These are phyloP conservation scores for Monochamus saltuarius DNA, from an alignment of 1,140 invertebrate genomes.

Conservation along the genomic window DNA sequence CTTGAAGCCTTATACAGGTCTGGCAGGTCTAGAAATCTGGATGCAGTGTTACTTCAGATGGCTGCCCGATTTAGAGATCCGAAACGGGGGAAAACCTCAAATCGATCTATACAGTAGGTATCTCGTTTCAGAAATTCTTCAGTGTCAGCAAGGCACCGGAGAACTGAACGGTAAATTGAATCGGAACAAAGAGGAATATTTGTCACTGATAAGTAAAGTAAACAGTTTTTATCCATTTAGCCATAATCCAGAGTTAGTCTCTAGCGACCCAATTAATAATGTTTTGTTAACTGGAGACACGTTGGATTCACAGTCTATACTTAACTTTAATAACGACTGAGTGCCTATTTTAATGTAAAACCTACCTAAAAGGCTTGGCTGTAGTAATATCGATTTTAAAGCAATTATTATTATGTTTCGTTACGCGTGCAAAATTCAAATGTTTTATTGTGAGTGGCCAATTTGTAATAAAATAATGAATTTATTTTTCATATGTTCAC, in stretches of 20 bases:
- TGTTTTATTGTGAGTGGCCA: no score
- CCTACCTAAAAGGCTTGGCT: no score
- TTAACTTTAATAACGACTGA: slow-evolving; percentile 44
- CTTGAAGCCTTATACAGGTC: slow-evolving; percentile 56
- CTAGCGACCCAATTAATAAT: slow-evolving; percentile 37
- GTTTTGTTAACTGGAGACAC: slow-evolving; percentile 43
- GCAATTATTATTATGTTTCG: no score
- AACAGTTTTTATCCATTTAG: slow-evolving; percentile 59
- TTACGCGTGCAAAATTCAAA: no score
- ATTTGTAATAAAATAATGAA: no score
- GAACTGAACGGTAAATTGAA: slow-evolving; percentile 38
- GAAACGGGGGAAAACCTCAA: slow-evolving; percentile 71
- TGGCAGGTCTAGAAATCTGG: slow-evolving; percentile 76
- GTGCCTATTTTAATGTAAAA: no score
- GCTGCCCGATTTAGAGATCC: slow-evolving; percentile 79
- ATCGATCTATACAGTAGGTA: slow-evolving; percentile 62
- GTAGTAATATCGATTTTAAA: no score
- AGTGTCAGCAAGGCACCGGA: slow-evolving; percentile 51
- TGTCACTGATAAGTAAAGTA: slow-evolving; percentile 45
- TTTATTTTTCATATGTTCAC: no score
- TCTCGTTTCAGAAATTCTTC: slow-evolving; percentile 59
- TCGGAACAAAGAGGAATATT: slow-evolving; percentile 44
- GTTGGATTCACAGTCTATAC: slow-evolving; percentile 49
- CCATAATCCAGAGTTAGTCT: slow-evolving; percentile 31
- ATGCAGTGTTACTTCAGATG: slow-evolving; percentile 86